A percentile compares a stretch with the other conserved stretches of the same genome.
Conservation (phyloP, 2,797 vertebrate species). For the Falco novaeseelandiae region DNA sequence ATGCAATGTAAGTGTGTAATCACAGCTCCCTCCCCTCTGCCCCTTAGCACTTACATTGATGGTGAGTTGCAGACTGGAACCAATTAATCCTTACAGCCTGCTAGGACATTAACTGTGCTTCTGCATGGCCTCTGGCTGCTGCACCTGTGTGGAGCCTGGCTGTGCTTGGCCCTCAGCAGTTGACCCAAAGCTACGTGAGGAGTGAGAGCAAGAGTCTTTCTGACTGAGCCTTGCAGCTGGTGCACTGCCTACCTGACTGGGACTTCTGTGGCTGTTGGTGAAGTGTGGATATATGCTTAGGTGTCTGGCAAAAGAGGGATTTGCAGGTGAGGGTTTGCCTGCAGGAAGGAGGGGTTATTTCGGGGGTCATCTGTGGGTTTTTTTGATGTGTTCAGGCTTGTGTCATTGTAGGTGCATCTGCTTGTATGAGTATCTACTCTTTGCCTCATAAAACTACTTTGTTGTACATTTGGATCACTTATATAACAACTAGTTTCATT, state of each 20-base stretch:
- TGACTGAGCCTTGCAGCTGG: background rate
- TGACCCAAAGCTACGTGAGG: background rate
- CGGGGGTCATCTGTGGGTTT: background rate
- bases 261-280: background rate
- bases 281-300: background rate
- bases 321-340: background rate
- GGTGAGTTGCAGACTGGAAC: constrained; percentile 17
- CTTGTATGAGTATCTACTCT: background rate
- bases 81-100: constrained; percentile 49
- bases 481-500: background rate
- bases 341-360: background rate
- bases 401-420: background rate
- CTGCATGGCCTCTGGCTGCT: background rate
- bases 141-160: background rate
- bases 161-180: background rate
- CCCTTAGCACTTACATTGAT: constrained; percentile 14
- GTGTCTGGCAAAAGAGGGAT: background rate
- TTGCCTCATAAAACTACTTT: background rate
- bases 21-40: constrained; percentile 27
- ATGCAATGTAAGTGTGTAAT: constrained; percentile 20
- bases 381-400: background rate
- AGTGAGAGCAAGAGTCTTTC: background rate
- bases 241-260: background rate
- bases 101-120: constrained; percentile 30
- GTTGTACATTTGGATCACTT: background rate